Conservation (phyloP, 2,888 invertebrate species). For the Orthosia gracilis region DNA sequence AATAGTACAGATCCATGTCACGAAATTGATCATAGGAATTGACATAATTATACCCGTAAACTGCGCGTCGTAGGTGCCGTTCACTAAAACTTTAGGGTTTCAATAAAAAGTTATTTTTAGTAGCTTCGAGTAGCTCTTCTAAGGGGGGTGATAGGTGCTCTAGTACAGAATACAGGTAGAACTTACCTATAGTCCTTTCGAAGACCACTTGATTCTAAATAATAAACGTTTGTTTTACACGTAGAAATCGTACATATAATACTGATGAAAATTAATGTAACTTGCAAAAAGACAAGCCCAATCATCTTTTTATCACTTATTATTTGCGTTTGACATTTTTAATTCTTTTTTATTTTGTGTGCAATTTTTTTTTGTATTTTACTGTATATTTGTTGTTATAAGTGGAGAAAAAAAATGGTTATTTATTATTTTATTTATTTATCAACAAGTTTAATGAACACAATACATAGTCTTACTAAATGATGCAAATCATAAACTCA, state of each 20-base stretch:
- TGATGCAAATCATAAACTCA: too few relatives aligned
- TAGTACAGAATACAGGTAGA: conserved; percentile 26
- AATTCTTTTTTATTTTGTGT: too few relatives aligned
- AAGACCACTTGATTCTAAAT: conserved; percentile 40
- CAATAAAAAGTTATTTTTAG: conserved; percentile 48
- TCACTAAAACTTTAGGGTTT: conserved; percentile 67
- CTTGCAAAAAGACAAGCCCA: conserved; percentile 47
- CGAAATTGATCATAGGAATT: conserved; percentile 65
- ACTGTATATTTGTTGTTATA: too few relatives aligned
- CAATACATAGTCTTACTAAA: too few relatives aligned
- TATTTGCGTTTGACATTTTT: too few relatives aligned
- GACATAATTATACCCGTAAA: conserved; percentile 44
- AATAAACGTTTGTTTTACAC: conserved; percentile 46
- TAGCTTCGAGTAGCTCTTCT: conserved; percentile 59
- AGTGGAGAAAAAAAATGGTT: too few relatives aligned
- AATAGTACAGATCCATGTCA: conserved; percentile 59
- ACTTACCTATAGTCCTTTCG: conserved; percentile 25
- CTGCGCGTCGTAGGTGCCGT: conserved; percentile 65
- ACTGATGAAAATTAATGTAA: conserved; percentile 38
- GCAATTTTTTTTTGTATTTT: too few relatives aligned
- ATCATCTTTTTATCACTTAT: too few relatives aligned
- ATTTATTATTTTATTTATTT: too few relatives aligned
- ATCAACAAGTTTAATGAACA: too few relatives aligned
- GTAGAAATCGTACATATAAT: conserved; percentile 32
- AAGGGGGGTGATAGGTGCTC: conserved; percentile 10